Conservation (phyloP, 2,888 invertebrate species). For the Sepiola atlantica region DNA sequence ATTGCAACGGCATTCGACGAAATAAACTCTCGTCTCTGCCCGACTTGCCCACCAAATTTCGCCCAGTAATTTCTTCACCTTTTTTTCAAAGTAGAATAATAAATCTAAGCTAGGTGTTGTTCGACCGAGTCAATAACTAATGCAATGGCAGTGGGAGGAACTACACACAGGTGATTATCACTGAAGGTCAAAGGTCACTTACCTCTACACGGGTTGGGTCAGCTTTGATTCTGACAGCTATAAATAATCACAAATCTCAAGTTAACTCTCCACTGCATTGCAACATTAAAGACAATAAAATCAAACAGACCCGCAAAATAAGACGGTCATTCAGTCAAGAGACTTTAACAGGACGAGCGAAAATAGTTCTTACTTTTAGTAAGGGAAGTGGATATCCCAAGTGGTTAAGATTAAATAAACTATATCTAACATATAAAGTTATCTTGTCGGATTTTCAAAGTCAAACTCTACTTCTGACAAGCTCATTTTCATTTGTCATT, state of each 20-base stretch:
- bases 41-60: no score
- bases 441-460: no score
- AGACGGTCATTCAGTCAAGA: not conserved
- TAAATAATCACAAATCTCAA: conserved; percentile 32
- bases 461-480: no score
- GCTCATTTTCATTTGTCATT: no score
- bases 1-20: no score
- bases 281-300: not conserved
- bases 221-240: conserved; percentile 5
- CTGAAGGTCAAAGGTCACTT: not conserved
- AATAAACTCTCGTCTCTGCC: no score
- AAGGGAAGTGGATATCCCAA: no score
- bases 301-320: not conserved
- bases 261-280: not conserved
- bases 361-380: not conserved
- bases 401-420: no score
- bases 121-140: not conserved
- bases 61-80: no score
- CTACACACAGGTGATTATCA: not conserved
- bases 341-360: not conserved
- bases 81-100: no score
- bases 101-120: no score
- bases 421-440: no score
- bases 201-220: not conserved
- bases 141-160: not conserved